Evolutionary conservation across 2,113 vertebrate species (phyloP), one percentile per base, ranked within the genome.

Genomic region (Oncorhynchus clarkii): DNA sequence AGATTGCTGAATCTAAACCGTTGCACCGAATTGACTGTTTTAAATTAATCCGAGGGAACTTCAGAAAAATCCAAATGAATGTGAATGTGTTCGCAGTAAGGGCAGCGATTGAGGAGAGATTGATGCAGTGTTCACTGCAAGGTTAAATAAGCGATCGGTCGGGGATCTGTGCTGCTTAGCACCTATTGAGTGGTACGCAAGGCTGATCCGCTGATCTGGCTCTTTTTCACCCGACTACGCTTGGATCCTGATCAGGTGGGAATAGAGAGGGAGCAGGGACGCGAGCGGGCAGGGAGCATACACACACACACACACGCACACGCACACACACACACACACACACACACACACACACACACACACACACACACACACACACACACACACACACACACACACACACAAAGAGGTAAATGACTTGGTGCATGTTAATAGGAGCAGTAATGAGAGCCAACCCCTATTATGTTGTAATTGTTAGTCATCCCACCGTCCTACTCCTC

Each of bases 371-470:
- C 67, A n/a, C 67, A 39, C 67, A 3, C 73, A 67, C 73, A 54
- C 73, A 67, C 60, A 73, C 72, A 27, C 76, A 34, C 79, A 76
- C 74, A 11, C 68, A 64, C 68, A 2, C 34, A 9, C 34, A 29
- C 66, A 8, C 39, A 7, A 39, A 24, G 64, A 76, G 70, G 82
- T 78, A 83, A 80, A 82, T 84, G 70, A 82, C 88, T 89, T 83
- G 39, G 78, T 88, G 89, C 89, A 90, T 89, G 86, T 89, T 91
- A 92, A 93, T 92, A 85, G 86, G 65, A 9, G 80, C 87, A 83
- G 89, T 91, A 91, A 91, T 91, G 89, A 91, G 89, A 91, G 75
- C 83, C 83, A 87, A 26, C 27, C 29, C 39, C 62, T 27, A 9
- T 62, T 77, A 78, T 68, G 68, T 24, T 70, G 31, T 29, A 71